Evolutionary conservation across 2,888 invertebrate species (phyloP).

Genomic region (Lamproptera curius): DNA sequence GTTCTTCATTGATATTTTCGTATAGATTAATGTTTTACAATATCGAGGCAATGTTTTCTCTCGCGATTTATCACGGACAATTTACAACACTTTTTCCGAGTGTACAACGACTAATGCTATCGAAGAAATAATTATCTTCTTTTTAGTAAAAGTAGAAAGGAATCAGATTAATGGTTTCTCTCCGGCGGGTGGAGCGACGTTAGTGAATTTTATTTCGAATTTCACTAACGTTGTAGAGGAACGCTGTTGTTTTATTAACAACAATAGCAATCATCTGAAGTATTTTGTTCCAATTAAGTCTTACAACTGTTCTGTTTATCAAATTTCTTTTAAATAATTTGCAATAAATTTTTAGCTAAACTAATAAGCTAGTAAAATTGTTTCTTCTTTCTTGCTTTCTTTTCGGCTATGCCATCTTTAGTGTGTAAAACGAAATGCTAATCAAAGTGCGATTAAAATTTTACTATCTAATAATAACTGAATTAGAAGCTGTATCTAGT

Average conservation of each 20-base stretch:
- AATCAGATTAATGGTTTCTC: slow-evolving; percentile 13
- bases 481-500: too few relatives aligned
- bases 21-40: neutral
- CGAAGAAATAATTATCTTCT: slow-evolving; percentile 10
- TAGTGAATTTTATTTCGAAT: neutral
- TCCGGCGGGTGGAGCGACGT: neutral
- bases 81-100: too few relatives aligned
- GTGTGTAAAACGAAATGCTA: too few relatives aligned
- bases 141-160: slow-evolving; percentile 2
- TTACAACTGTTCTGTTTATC: neutral
- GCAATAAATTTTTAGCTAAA: neutral
- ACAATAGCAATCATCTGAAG: neutral
- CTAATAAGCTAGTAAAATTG: neutral
- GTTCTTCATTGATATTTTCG: neutral
- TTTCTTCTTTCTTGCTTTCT: neutral
- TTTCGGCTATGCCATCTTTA: too few relatives aligned
- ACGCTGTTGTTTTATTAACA: slow-evolving; percentile 1
- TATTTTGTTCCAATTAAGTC: neutral
- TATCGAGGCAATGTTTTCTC: too few relatives aligned
- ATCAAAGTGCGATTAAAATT: neutral
- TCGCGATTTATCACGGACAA: neutral
- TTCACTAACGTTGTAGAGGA: slow-evolving; percentile 2
- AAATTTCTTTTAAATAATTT: neutral
- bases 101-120: too few relatives aligned
- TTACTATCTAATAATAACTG: too few relatives aligned